Percentiles rank a stretch among this genome's conserved stretches.
phyloP scores from a whole-genome alignment of 1,140 invertebrate species.

The Theocolax elegans region DNA sequence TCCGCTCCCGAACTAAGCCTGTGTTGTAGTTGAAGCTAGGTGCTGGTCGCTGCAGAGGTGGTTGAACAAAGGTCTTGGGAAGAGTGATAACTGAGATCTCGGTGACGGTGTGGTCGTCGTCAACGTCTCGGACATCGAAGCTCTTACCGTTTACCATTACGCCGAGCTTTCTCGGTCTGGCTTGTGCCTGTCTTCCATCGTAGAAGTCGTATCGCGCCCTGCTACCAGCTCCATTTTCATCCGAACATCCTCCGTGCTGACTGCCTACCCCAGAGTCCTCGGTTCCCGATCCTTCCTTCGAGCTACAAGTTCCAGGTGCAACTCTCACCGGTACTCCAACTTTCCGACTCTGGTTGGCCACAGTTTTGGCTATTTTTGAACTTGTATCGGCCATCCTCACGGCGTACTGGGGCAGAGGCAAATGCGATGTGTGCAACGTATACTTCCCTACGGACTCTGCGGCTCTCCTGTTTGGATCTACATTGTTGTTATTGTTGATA shows the following conservation, averaged over 20 bases:
- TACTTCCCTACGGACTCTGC: constrained; percentile 69
- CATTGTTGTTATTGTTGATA: constrained; percentile 30
- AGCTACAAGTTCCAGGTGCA: constrained; percentile 55
- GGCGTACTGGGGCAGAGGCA: constrained; percentile 79
- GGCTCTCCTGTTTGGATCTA: constrained; percentile 46
- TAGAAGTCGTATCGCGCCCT: constrained; percentile 56
- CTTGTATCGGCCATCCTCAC: constrained; percentile 72
- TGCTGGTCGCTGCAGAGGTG: constrained; percentile 36
- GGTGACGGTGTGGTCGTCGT: constrained; percentile 70
- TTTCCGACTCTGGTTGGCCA: constrained; percentile 71
- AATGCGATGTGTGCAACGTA: constrained; percentile 77
- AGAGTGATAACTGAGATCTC: constrained; percentile 70
- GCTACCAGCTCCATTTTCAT: constrained; percentile 44
- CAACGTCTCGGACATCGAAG: constrained; percentile 72
- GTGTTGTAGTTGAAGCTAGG: constrained; percentile 49
- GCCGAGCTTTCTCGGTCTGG: constrained; percentile 68
- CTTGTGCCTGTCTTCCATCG: constrained; percentile 19
- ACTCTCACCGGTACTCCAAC: constrained; percentile 48
- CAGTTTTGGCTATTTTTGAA: constrained; percentile 78
- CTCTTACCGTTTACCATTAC: constrained; percentile 71
- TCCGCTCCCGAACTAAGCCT: constrained; percentile 66
- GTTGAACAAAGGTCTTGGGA: constrained; percentile 62
- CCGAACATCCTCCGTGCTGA: constrained; percentile 62
- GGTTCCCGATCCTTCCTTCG: constrained; percentile 68
- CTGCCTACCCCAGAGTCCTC: constrained; percentile 75